Conservation (phyloP, 2,888 invertebrate species). For the Chymomyza procnemis region DNA sequence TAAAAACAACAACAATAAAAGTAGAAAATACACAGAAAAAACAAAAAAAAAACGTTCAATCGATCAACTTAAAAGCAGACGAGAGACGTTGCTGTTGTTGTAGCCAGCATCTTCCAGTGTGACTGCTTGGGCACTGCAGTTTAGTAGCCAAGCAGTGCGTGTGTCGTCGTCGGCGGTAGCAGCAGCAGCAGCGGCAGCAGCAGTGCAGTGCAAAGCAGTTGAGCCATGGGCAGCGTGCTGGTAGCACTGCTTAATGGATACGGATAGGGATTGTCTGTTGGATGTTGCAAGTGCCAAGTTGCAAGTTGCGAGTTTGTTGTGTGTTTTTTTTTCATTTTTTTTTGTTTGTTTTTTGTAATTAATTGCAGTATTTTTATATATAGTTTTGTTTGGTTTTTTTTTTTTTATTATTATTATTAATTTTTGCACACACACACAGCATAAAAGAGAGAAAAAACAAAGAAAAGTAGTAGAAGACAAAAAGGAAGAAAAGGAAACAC, state of each 20-base stretch:
- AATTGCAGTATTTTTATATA: slow-evolving; percentile 8
- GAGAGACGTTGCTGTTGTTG: neutral
- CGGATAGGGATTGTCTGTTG: slow-evolving; percentile 56
- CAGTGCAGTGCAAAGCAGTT: slow-evolving; percentile 35
- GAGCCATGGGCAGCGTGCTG: slow-evolving; percentile 2
- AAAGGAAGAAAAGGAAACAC: slow-evolving; percentile 65
- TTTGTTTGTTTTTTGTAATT: slow-evolving; percentile 10
- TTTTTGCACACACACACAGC: slow-evolving; percentile 65
- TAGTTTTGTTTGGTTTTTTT: slow-evolving; percentile 21
- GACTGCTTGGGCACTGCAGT: neutral
- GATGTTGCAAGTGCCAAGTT: too few species aligned
- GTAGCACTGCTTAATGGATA: slow-evolving; percentile 35
- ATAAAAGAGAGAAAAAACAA: slow-evolving; percentile 62
- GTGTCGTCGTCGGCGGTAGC: neutral
- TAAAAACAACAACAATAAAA: slow-evolving; percentile 9
- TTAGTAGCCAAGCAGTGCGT: neutral
- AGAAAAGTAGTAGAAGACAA: slow-evolving; percentile 63
- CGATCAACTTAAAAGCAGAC: too few species aligned
- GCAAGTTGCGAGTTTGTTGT: neutral
- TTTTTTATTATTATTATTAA: slow-evolving; percentile 23
- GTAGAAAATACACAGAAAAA: slow-evolving; percentile 12
- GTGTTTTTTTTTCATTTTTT: neutral
- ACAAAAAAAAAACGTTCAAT: neutral
- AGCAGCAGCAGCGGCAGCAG: slow-evolving; percentile 1
- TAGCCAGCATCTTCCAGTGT: neutral